Conservation (phyloP, 2,113 vertebrate genomes). For the Gasterosteus aculeatus region DNA sequence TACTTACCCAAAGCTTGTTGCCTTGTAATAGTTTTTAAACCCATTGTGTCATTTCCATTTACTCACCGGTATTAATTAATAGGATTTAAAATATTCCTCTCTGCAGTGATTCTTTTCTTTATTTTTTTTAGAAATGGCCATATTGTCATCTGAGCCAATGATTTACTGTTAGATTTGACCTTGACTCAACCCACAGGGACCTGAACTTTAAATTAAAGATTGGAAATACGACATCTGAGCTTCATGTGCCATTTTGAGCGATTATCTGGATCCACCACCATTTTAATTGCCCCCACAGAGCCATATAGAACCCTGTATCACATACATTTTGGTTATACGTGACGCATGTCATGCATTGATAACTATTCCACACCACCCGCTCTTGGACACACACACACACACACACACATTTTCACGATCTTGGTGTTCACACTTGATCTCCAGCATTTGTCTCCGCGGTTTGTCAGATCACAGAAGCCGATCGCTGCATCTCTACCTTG, state of each 20-base stretch:
- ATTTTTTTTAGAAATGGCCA: not conserved
- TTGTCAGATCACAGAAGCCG: not conserved
- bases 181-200: not conserved
- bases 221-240: not conserved
- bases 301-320: not conserved
- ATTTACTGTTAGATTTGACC: not conserved
- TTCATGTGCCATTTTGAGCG: conserved; percentile 8
- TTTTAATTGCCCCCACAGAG: conserved; percentile 61
- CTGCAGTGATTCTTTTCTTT: not conserved
- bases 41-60: not conserved
- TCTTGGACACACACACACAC: not conserved
- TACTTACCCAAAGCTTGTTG: not conserved
- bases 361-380: not conserved
- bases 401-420: conserved; percentile 5
- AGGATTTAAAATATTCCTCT: not conserved
- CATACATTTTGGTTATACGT: conserved; percentile 7
- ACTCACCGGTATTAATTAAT: not conserved
- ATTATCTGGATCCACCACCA: conserved; percentile 36
- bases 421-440: not conserved
- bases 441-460: not conserved
- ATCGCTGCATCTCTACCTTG: not conserved
- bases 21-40: not conserved
- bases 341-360: not conserved
- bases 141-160: not conserved
- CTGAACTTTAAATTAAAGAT: not conserved